Evolutionary conservation across 1,140 invertebrate species (phyloP), one percentile per base, ranked within the genome.

Genomic region (Drosophila mauritiana): DNA sequence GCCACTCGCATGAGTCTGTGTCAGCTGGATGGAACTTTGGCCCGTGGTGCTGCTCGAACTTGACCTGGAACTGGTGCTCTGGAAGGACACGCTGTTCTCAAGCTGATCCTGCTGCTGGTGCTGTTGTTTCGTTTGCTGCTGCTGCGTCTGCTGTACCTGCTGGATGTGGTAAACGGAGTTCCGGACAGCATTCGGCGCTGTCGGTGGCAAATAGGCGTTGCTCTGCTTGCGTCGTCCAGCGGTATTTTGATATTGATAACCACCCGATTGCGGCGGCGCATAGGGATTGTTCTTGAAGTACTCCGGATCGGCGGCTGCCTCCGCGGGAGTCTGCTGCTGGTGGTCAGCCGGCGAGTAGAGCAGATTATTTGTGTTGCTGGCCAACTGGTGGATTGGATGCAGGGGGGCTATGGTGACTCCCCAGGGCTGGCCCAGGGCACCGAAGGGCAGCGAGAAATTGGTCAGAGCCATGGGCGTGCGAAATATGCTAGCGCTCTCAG

Each of bases 371-470:
- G 92, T 92, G 52, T 90, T 92, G 52, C 83, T 81, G 11, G 91
- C 91, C 73, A 92, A 63, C 67, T 92, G 91, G 51, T 92, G 86
- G 42, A 92, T 78, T 13, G 90, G 82, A 72, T 92, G 91, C 48
- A 92, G 58, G 25, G 91, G 91, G 11, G 90, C 91, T 51, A 92
- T 52, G 36, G 91, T 92, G 17, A 91, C 91, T 55, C 83, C 78
- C 91, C 91, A 92, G 5, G 84, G 78, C 69, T 80, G 85, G 3
- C 80, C 72, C 12, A 92, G 63, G 0, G 79, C 74, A 36, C 91
- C 90, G 57, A 92, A 92, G 40, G 92, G 92, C 65, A 92, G 72
- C 61, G 92, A 84, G 67, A 92, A 92, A 46, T 92, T 92, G 46
- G 90, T 75, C 61, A 92, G 58, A 25, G 92, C 84, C 92, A 92